Base-by-base conservation (phyloP, 2,797 vertebrate species). In the Silurus aristotelis region DNA sequence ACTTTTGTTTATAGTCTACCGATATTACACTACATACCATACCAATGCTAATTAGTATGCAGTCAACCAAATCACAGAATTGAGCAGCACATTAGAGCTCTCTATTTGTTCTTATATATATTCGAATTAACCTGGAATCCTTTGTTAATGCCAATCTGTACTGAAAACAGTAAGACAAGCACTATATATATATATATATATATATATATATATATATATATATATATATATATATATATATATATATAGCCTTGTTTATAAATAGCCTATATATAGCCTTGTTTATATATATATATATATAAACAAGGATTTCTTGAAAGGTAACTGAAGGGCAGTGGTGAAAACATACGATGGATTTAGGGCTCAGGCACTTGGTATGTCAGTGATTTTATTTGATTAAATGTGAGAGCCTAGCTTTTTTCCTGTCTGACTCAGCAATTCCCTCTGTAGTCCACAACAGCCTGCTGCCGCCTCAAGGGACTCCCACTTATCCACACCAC, bases 401-500 rank as follows among this genome's bases (percentile, higher is more conserved):
- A 87, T 56, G 71, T 73, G 84, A 75, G 66, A 79, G 92, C 87
- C 87, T 87, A 85, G 84, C 84, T 88, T 83, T 88, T 88, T 88
- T 86, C 82, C 89, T 81, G 84, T 89, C 93, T 94, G 93, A 93
- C 86, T 93, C 93, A 94, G 93, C 90, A 13, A 73, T 84, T 86
- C 84, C 85, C 89, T 91, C 83, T 87, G 87, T 87, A 86, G 87
- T 89, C 89, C 87, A 89, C 90, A 88, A 85, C 89, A 72, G 83
- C 63, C 82, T 76, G 67, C 68, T 64, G 72, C 10, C 48, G 0
- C 85, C 79, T 84, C 76, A 84, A 70, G 87, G 86, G 87, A 90
- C 88, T 90, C 90, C 87, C 90, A 38, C 38, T 38, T 38, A 38
- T 38, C 38, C 38, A 38, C 38, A 38, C 38, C 38, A 38, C 38